phyloP scores from a whole-genome alignment of 2,113 vertebrate genomes.

The Toxostoma redivivum region DNA sequence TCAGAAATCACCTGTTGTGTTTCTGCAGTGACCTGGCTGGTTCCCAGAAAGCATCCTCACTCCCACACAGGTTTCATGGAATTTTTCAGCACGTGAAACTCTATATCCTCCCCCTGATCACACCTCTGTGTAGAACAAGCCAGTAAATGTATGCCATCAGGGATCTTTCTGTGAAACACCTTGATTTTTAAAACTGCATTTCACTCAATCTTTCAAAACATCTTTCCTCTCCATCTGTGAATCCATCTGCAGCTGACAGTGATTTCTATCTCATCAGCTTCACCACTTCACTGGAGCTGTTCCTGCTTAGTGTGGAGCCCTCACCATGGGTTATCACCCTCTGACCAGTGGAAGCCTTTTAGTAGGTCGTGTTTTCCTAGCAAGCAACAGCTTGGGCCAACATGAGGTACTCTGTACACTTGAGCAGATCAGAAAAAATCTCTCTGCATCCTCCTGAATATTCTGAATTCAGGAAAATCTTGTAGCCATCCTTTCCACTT shows the following conservation, averaged over 20 bases:
- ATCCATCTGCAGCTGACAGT: neutral
- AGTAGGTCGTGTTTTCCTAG: neutral
- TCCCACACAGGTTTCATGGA: neutral
- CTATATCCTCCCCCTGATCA: neutral
- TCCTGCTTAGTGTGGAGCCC: neutral
- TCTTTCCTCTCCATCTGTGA: neutral
- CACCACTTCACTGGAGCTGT: neutral
- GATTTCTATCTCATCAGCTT: neutral
- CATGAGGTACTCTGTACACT: neutral
- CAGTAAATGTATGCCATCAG: neutral
- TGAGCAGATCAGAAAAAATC: neutral
- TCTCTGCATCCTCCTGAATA: neutral
- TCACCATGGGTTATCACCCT: neutral
- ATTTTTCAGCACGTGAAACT: neutral
- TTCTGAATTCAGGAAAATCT: neutral
- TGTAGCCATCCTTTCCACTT: neutral
- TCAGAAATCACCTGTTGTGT: neutral
- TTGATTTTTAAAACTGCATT: neutral
- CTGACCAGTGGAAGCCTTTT: neutral
- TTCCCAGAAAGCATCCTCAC: accelerated
- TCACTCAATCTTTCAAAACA: neutral
- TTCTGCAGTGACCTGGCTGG: neutral
- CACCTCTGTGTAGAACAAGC: neutral
- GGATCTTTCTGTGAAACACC: neutral
- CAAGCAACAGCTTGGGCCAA: neutral